A percentile compares a stretch with the other conserved stretches of the same genome.
Conservation (phyloP, 2,113 vertebrate genomes). For the Entomyzon cyanotis region DNA sequence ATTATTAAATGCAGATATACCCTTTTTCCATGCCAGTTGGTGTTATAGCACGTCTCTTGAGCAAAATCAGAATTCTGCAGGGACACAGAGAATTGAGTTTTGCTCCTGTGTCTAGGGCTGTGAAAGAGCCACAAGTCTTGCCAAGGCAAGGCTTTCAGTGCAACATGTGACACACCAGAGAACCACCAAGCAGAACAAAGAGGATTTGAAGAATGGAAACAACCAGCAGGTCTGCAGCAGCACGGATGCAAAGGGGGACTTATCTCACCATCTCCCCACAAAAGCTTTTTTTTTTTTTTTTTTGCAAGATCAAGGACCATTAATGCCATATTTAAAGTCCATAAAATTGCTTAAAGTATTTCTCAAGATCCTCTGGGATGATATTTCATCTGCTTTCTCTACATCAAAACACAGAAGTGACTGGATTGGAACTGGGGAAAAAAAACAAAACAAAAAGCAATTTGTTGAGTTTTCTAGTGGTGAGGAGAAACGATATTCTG, state of each 20-base stretch:
- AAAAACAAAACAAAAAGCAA: not conserved
- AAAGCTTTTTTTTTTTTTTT: not conserved
- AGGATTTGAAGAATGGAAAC: not conserved
- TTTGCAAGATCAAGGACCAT: not conserved
- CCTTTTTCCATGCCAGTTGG: not conserved
- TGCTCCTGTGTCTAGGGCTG: not conserved
- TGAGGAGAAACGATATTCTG: not conserved
- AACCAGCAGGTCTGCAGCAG: not conserved
- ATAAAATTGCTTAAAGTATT: not conserved
- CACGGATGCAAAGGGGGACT: not conserved
- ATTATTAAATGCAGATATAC: not conserved
- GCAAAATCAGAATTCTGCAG: not conserved
- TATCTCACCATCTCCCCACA: not conserved
- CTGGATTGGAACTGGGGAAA: not conserved
- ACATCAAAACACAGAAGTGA: not conserved
- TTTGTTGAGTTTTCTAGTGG: not conserved
- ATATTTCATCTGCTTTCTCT: not conserved
- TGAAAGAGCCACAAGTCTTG: not conserved
- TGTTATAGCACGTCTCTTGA: not conserved
- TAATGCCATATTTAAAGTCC: not conserved
- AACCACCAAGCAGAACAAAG: not conserved
- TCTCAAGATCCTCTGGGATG: not conserved
- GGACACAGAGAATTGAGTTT: not conserved
- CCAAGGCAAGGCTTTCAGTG: not conserved
- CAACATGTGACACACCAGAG: fast-evolving